phyloP scores from a whole-genome alignment of 2,888 invertebrate species.

The Emmelina monodactyla region DNA sequence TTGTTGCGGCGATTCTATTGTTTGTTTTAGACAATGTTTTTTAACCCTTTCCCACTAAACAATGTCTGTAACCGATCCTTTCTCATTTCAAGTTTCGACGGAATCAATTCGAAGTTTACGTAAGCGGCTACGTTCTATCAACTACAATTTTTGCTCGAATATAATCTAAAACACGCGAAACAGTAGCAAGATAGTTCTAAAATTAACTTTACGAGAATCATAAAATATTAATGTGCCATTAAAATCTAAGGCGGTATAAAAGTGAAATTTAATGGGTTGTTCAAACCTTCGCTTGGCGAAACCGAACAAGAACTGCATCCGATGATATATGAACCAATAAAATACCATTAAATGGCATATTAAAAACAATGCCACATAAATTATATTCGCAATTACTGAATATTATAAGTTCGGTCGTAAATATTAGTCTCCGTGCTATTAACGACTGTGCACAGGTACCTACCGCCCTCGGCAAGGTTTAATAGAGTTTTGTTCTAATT shows the following conservation, averaged over 20 bases:
- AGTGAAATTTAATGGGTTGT: conserved; percentile 59
- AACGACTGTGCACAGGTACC: too few relatives aligned
- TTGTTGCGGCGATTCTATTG: conserved; percentile 49
- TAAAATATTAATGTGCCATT: conserved; percentile 63
- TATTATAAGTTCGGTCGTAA: not conserved
- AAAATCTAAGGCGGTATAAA: conserved; percentile 61
- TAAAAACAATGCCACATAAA: not conserved
- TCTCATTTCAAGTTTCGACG: too few relatives aligned
- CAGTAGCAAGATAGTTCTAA: conserved; percentile 58
- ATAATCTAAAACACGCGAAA: too few relatives aligned
- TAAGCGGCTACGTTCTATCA: too few relatives aligned
- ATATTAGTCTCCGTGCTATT: too few relatives aligned
- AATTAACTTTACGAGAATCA: conserved; percentile 56
- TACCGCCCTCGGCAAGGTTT: too few relatives aligned
- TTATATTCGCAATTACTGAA: not conserved
- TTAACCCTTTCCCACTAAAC: conserved; percentile 62
- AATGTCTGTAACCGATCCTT: too few relatives aligned
- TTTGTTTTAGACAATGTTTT: conserved; percentile 38
- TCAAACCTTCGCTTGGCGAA: conserved; percentile 38
- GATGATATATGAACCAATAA: conserved; percentile 52
- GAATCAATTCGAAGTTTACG: too few relatives aligned
- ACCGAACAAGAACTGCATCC: conserved; percentile 31
- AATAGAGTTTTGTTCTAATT: too few relatives aligned
- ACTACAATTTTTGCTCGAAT: too few relatives aligned
- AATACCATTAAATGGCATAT: conserved; percentile 11